Percentiles rank a stretch among this genome's conserved stretches.
phyloP scores from a whole-genome alignment of 2,797 vertebrate species.

The Anas flavirostris region DNA sequence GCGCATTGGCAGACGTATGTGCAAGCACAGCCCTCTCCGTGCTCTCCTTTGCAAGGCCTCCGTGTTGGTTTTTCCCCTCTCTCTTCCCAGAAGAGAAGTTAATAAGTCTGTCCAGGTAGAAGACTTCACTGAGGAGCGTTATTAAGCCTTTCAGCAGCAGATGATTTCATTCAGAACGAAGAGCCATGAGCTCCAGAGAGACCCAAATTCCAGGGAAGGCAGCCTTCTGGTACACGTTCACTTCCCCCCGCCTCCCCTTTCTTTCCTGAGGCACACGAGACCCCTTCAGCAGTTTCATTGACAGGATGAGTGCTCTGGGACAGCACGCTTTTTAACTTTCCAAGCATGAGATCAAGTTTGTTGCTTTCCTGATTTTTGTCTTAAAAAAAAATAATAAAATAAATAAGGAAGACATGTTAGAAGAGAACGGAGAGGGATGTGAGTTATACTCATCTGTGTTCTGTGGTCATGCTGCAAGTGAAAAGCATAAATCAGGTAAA shows the following conservation, averaged over 20 bases:
- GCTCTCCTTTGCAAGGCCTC: background rate
- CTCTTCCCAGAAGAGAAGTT: background rate
- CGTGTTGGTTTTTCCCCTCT: rapidly evolving
- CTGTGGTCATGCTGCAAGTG: background rate
- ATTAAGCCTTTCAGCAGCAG: background rate
- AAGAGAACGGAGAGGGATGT: background rate
- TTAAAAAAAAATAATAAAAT: no score
- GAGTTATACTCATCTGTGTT: background rate
- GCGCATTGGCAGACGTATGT: rapidly evolving
- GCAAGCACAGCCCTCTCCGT: rapidly evolving
- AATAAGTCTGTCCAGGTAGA: background rate
- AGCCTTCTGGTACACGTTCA: background rate
- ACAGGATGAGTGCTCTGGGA: background rate
- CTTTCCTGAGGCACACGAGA: background rate
- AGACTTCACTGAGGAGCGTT: background rate
- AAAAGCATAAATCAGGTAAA: background rate
- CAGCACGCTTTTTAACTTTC: background rate
- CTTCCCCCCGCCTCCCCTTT: rapidly evolving
- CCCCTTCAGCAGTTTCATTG: background rate
- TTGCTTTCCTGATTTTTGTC: background rate
- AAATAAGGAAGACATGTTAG: background rate
- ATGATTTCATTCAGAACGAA: background rate
- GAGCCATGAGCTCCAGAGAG: background rate
- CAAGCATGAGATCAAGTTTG: background rate
- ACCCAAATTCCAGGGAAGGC: background rate